These are phyloP conservation scores for Albula glossodonta DNA, from an alignment of 2,113 vertebrate species.

Conservation along the genomic window DNA sequence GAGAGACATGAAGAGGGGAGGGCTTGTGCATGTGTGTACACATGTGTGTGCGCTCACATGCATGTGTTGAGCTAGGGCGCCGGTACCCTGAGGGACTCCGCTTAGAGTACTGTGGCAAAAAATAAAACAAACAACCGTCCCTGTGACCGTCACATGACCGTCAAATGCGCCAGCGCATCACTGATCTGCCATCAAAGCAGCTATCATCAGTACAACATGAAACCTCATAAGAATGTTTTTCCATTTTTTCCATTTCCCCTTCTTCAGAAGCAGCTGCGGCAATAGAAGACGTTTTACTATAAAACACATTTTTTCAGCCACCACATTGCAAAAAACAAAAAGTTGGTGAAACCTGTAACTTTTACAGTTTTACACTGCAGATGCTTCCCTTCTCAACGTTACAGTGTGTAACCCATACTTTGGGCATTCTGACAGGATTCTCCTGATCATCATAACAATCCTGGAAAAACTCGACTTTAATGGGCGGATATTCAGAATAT, in stretches of 20 bases:
- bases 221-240: not conserved
- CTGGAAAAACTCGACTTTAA: not conserved
- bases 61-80: not conserved
- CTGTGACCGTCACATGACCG: conserved; percentile 20
- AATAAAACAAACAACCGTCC: conserved; percentile 9
- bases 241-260: not conserved
- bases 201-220: not conserved
- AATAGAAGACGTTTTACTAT: not conserved
- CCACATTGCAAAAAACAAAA: too few relatives aligned
- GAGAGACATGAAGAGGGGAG: too few relatives aligned
- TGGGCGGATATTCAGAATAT: not conserved
- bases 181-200: not conserved
- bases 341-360: too few relatives aligned
- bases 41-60: too few relatives aligned
- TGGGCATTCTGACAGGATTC: too few relatives aligned
- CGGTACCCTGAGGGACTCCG: not conserved
- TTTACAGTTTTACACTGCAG: not conserved
- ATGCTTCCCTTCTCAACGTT: too few relatives aligned
- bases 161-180: conserved; percentile 8
- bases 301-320: too few relatives aligned
- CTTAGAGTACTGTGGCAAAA: conserved; percentile 6
- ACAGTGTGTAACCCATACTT: too few relatives aligned
- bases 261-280: too few relatives aligned
- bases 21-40: too few relatives aligned
- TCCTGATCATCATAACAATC: not conserved